phyloP scores from a whole-genome alignment of 1,140 invertebrate genomes.

The Drosophila chauvacae region DNA sequence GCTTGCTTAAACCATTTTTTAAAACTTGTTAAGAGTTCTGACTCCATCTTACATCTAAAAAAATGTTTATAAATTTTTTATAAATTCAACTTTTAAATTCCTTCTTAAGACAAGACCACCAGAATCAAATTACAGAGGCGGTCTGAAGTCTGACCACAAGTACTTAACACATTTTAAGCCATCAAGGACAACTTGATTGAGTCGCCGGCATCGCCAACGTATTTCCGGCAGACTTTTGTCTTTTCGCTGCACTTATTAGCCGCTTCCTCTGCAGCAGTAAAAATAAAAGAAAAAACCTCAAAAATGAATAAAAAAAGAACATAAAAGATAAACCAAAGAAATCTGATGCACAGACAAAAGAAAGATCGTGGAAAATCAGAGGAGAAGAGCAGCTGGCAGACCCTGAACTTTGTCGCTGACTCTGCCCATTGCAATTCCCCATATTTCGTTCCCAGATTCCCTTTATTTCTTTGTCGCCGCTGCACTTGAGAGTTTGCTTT shows the following conservation, averaged over 20 bases:
- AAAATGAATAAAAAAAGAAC: neutral
- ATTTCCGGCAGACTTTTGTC: conserved; percentile 68
- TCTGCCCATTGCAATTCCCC: conserved; percentile 49
- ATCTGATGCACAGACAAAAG: conserved; percentile 43
- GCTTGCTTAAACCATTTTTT: neutral
- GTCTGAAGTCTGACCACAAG: conserved; percentile 41
- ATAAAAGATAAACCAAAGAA: neutral
- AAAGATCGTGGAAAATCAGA: conserved; percentile 43
- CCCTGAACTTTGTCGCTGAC: conserved; percentile 72
- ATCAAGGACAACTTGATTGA: conserved; percentile 67
- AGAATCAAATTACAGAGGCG: neutral
- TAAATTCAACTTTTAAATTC: neutral
- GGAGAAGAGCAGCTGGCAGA: conserved; percentile 59
- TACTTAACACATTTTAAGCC: conserved; percentile 22
- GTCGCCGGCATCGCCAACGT: conserved; percentile 55
- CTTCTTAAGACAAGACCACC: neutral
- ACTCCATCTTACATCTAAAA: neutral
- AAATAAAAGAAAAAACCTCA: neutral
- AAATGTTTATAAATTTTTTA: too few relatives aligned
- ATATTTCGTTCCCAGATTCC: conserved; percentile 33
- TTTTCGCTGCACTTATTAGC: conserved; percentile 70
- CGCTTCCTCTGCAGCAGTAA: conserved; percentile 60
- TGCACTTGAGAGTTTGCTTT: conserved; percentile 51
- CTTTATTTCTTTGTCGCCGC: conserved; percentile 51
- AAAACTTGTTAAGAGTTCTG: neutral